Evolutionary conservation across 2,797 vertebrate genomes (phyloP).

Genomic region (Lutjanus campechanus): DNA sequence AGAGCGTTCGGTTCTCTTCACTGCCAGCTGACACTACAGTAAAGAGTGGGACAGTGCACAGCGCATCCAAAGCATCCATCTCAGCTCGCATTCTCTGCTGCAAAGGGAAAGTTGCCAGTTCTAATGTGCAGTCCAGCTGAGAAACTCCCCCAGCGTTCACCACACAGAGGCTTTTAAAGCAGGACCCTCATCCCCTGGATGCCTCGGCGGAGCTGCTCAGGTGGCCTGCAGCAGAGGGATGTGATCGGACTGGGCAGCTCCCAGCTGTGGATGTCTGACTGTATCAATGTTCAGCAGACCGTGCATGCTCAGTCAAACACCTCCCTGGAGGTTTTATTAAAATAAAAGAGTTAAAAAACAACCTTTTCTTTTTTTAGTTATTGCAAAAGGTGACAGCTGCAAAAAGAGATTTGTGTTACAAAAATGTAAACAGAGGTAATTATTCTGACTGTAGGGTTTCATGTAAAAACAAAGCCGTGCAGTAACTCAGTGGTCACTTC

Average conservation of each 20-base stretch:
- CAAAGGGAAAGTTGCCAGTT: conserved; percentile 33
- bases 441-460: conserved; percentile 3
- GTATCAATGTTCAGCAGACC: conserved; percentile 66
- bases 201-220: conserved; percentile 70
- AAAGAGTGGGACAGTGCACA: conserved; percentile 18
- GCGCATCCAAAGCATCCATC: neutral
- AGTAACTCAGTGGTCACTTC: conserved; percentile 3
- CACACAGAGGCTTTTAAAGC: conserved; percentile 36
- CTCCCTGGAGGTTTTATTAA: conserved; percentile 48
- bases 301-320: conserved; percentile 29
- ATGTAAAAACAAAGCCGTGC: neutral
- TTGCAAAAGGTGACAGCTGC: conserved; percentile 47
- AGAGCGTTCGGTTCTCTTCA: conserved; percentile 27
- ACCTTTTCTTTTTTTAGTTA: conserved; percentile 11
- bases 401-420: conserved; percentile 2
- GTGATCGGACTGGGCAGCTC: conserved; percentile 53
- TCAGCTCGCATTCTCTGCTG: conserved; percentile 3
- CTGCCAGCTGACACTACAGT: conserved; percentile 54
- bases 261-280: conserved; percentile 72
- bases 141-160: conserved; percentile 46
- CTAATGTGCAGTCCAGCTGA: conserved; percentile 52
- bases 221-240: conserved; percentile 53
- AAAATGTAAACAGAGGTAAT: conserved; percentile 10
- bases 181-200: conserved; percentile 28
- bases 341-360: conserved; percentile 30